A percentile compares a stretch with the other conserved stretches of the same genome.
These are phyloP conservation scores for Anthonomus grandis DNA, from an alignment of 1,140 invertebrate genomes.

Conservation along the genomic window DNA sequence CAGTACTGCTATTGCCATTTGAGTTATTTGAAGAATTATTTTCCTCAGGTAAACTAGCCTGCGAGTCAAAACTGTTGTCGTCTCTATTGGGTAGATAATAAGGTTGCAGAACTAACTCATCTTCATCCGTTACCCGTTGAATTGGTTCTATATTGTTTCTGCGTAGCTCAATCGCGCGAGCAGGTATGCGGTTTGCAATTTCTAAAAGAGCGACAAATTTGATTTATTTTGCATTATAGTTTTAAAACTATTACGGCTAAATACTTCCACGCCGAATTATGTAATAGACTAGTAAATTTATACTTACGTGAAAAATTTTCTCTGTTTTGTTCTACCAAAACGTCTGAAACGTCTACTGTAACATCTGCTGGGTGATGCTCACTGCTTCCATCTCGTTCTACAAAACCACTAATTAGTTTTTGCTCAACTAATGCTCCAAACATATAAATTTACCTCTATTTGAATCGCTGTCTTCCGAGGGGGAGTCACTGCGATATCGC, in stretches of 20 bases:
- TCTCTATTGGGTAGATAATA: too few species aligned
- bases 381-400: slow-evolving; percentile 1
- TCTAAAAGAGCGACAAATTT: too few species aligned
- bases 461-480: slow-evolving; percentile 15
- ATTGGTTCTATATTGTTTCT: too few species aligned
- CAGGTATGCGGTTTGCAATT: too few species aligned
- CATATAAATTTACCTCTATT: slow-evolving; percentile 12
- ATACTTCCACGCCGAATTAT: too few species aligned
- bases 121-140: too few species aligned
- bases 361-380: neutral
- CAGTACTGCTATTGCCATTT: slow-evolving; percentile 20
- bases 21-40: too few species aligned
- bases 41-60: slow-evolving; percentile 18
- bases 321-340: slow-evolving; percentile 9
- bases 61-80: slow-evolving; percentile 15
- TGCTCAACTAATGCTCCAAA: neutral
- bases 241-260: too few species aligned
- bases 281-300: too few species aligned
- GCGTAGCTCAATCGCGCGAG: too few species aligned
- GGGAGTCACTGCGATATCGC: slow-evolving; percentile 16
- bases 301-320: neutral
- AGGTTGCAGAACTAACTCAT: neutral
- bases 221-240: too few species aligned
- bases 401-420: too few species aligned
- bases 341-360: slow-evolving; percentile 7